phyloP scores from a whole-genome alignment of 1,140 invertebrate genomes.

The Drepana arcuata region DNA sequence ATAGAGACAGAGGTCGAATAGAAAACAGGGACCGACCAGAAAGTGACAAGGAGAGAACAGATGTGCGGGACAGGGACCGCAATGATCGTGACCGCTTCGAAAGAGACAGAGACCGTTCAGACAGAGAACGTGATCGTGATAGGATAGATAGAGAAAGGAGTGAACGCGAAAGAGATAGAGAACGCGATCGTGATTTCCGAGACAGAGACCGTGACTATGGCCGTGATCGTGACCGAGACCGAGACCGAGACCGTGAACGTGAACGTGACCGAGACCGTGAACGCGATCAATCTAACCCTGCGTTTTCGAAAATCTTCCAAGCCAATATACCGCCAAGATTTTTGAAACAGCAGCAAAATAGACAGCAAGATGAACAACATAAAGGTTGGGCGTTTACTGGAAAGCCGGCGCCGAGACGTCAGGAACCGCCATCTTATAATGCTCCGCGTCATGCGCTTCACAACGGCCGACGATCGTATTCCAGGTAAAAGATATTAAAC shows the following conservation, averaged over 20 bases:
- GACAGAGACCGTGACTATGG: slow-evolving; percentile 19
- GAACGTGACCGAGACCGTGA: slow-evolving; percentile 33
- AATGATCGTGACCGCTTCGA: slow-evolving; percentile 50
- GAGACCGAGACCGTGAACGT: slow-evolving; percentile 25
- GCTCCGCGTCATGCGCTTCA: slow-evolving; percentile 48
- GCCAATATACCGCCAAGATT: slow-evolving; percentile 89
- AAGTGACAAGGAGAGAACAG: slow-evolving; percentile 8
- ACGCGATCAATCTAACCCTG: slow-evolving; percentile 51
- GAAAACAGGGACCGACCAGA: slow-evolving; percentile 28
- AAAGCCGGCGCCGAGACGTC: slow-evolving; percentile 60
- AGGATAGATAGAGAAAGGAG: slow-evolving; percentile 21
- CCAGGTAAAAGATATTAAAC: slow-evolving; percentile 37
- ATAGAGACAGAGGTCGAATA: slow-evolving; percentile 56
- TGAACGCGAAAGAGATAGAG: slow-evolving; percentile 14
- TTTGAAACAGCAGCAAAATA: slow-evolving; percentile 80
- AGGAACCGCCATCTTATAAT: slow-evolving; percentile 49
- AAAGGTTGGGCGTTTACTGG: slow-evolving; percentile 54
- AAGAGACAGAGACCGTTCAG: slow-evolving; percentile 27
- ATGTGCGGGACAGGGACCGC: slow-evolving; percentile 19
- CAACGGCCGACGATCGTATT: slow-evolving; percentile 58
- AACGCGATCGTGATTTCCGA: slow-evolving; percentile 18
- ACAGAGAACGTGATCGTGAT: slow-evolving; percentile 43
- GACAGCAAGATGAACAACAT: slow-evolving; percentile 51
- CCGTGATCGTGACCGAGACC: slow-evolving; percentile 32
- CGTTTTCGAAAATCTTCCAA: slow-evolving; percentile 82